Percentiles rank a stretch among this genome's conserved stretches.
Conservation (phyloP, 2,888 invertebrate genomes). For the Conchocele bisecta region DNA sequence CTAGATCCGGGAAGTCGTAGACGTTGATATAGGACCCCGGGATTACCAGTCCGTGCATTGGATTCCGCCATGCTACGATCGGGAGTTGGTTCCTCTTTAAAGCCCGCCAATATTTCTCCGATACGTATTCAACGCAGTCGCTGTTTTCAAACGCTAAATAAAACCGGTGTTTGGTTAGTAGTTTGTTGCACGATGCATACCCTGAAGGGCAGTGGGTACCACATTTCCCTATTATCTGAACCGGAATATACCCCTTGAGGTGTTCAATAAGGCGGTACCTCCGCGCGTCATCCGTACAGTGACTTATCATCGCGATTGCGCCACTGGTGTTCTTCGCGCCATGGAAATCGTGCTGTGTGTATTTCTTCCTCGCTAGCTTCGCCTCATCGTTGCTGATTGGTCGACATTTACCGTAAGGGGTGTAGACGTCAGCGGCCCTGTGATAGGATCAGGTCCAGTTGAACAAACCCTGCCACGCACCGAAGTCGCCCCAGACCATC, state of each 20-base stretch:
- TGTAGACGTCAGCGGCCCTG: slow-evolving; percentile 19
- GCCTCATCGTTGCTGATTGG: too few species aligned
- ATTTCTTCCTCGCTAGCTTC: too few species aligned
- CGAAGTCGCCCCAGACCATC: slow-evolving; percentile 24
- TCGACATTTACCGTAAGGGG: slow-evolving; percentile 37
- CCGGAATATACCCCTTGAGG: slow-evolving; percentile 13
- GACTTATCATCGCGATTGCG: slow-evolving; percentile 32
- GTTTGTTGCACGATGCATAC: slow-evolving; percentile 7
- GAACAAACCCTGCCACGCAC: slow-evolving; percentile 24
- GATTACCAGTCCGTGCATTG: slow-evolving; percentile 20
- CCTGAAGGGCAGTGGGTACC: slow-evolving; percentile 11
- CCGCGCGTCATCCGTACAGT: slow-evolving; percentile 41
- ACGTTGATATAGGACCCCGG: slow-evolving; percentile 44
- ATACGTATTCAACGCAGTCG: slow-evolving; percentile 37
- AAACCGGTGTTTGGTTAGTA: slow-evolving; percentile 19
- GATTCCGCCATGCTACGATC: slow-evolving; percentile 32
- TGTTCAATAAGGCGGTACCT: slow-evolving; percentile 32
- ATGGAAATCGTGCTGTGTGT: too few species aligned
- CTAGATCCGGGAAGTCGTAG: slow-evolving; percentile 26
- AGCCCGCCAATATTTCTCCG: slow-evolving; percentile 45
- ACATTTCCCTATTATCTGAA: slow-evolving; percentile 27
- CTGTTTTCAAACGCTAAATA: slow-evolving; percentile 44
- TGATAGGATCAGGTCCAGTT: slow-evolving; percentile 41
- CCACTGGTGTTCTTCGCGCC: too few species aligned
- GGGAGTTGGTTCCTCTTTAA: slow-evolving; percentile 23